Evolutionary conservation across 2,888 invertebrate species (phyloP).

Genomic region (Chironomus tentans): DNA sequence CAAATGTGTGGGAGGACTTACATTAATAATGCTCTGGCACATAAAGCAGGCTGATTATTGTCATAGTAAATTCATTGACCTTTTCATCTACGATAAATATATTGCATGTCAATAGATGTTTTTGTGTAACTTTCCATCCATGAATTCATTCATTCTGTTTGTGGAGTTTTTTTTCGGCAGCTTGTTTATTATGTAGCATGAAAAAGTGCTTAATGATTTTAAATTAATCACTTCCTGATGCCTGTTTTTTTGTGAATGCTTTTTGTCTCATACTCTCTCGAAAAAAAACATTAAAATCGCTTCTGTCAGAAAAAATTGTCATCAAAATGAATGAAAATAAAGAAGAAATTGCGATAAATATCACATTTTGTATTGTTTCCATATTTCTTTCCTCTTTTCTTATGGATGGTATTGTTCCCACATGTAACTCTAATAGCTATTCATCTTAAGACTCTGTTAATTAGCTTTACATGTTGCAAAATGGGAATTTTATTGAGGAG

Average conservation of each 20-base stretch:
- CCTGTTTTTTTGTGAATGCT: neutral
- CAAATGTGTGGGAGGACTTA: neutral
- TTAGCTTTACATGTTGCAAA: no score
- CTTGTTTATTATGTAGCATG: neutral
- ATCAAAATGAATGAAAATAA: neutral
- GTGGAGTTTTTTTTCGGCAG: neutral
- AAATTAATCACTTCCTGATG: conserved; percentile 26
- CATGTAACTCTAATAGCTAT: neutral
- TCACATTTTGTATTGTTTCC: neutral
- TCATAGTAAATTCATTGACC: neutral
- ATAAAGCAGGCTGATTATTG: no score
- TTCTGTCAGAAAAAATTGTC: neutral
- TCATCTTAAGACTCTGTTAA: no score
- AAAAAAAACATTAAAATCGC: neutral
- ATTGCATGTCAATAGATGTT: neutral
- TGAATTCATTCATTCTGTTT: neutral
- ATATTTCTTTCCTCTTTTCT: neutral
- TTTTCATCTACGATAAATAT: neutral
- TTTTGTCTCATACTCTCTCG: neutral
- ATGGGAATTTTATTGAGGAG: no score
- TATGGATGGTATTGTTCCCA: neutral
- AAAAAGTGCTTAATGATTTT: conserved; percentile 19
- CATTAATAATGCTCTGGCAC: neutral
- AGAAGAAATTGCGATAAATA: neutral
- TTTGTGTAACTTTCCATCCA: neutral